These are phyloP conservation scores for Drosophila mauritiana DNA, from an alignment of 1,140 invertebrate genomes.

Conservation along the genomic window DNA sequence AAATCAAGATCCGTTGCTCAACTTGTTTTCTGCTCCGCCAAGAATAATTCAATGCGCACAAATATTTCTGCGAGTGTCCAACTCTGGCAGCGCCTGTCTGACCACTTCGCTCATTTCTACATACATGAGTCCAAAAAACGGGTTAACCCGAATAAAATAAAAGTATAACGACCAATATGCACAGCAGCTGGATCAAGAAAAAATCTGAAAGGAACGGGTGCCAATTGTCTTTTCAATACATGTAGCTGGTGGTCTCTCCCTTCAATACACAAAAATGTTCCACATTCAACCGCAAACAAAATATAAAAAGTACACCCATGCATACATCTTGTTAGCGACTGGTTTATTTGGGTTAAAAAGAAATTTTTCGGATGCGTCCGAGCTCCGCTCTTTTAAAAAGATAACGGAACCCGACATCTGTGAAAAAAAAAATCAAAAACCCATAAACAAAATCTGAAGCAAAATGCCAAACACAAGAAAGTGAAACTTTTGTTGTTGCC, in stretches of 20 bases:
- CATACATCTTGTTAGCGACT: constrained; percentile 59
- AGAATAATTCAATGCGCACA: constrained; percentile 40
- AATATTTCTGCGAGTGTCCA: constrained; percentile 49
- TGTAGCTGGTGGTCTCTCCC: not conserved
- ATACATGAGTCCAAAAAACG: constrained; percentile 42
- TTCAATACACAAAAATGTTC: constrained; percentile 3
- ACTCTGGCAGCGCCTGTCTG: constrained; percentile 45
- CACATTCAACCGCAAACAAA: constrained; percentile 20
- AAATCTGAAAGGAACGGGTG: constrained; percentile 35
- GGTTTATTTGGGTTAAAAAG: constrained; percentile 81
- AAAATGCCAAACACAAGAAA: constrained; percentile 54
- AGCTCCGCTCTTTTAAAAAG: constrained; percentile 14
- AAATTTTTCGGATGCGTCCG: constrained; percentile 45
- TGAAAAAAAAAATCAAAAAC: constrained; percentile 21
- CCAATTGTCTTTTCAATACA: constrained; percentile 27
- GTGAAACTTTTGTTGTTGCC: constrained; percentile 64
- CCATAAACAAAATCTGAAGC: constrained; percentile 24
- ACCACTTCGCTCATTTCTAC: constrained; percentile 54
- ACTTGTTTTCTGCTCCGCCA: constrained; percentile 48
- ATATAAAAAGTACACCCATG: constrained; percentile 6
- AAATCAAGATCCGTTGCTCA: constrained; percentile 74
- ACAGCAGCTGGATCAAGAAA: constrained; percentile 4
- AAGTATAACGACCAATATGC: constrained; percentile 22
- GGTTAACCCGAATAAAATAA: constrained; percentile 69
- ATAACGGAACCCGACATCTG: constrained; percentile 66